Conservation (phyloP, 2,888 invertebrate genomes). For the Gryllus longicercus region DNA sequence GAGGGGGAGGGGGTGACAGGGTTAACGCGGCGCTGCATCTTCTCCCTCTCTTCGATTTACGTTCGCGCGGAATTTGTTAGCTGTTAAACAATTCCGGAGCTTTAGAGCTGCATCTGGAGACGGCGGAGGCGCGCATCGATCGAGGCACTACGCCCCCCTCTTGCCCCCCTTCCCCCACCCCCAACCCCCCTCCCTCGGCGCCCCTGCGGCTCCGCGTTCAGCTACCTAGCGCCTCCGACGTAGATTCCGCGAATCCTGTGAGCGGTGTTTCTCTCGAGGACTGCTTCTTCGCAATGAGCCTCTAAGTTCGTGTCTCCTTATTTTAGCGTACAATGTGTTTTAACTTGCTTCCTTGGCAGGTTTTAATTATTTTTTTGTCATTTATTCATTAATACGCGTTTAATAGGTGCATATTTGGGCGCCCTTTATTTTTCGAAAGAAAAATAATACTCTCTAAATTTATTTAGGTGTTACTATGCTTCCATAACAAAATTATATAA, state of each 20-base stretch:
- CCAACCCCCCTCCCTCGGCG: not conserved
- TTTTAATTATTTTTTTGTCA: no score
- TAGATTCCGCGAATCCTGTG: not conserved
- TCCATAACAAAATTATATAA: no score
- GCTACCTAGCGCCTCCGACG: not conserved
- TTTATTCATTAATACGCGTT: no score
- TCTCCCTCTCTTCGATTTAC: not conserved
- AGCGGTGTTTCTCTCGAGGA: not conserved
- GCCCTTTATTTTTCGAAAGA: no score
- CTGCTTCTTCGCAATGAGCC: no score
- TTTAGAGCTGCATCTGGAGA: conserved; percentile 17
- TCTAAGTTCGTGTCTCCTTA: no score
- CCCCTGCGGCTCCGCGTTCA: not conserved
- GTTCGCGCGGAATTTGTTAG: not conserved
- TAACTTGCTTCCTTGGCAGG: no score
- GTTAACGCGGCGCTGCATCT: not conserved
- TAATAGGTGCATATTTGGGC: no score
- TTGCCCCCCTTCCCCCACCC: not conserved
- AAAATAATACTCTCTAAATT: no score
- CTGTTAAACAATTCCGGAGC: conserved; percentile 17
- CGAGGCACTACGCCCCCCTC: not conserved
- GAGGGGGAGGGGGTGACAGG: not conserved
- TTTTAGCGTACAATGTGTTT: no score
- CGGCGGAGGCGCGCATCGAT: not conserved
- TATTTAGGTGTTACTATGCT: no score